Conservation (phyloP, 2,888 invertebrate genomes). For the Megastigmus dorsalis region DNA sequence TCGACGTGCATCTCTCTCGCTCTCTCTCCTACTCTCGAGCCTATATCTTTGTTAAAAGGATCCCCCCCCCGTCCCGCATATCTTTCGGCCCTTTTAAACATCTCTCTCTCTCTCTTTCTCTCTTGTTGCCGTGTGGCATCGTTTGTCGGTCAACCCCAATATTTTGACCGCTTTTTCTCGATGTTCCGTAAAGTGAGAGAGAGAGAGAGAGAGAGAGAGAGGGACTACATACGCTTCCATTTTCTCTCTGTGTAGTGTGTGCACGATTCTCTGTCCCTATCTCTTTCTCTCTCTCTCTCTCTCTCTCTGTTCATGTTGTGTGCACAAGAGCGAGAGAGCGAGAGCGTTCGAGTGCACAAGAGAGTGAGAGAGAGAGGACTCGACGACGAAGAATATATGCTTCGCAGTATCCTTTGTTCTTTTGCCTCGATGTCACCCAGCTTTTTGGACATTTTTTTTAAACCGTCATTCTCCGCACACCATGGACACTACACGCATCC, state of each 20-base stretch:
- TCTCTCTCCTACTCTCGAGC: background rate
- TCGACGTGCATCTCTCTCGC: constrained; percentile 2
- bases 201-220: background rate
- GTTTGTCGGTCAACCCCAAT: constrained; percentile 6
- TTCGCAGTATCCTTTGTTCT: constrained; percentile 32
- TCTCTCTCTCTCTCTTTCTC: constrained; percentile 4
- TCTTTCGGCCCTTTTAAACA: too few species aligned
- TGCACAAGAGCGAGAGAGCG: constrained; percentile 2
- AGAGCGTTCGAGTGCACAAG: constrained; percentile 5
- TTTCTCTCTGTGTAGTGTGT: too few species aligned
- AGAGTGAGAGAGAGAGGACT: background rate
- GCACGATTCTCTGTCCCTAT: too few species aligned
- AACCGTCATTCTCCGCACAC: too few species aligned
- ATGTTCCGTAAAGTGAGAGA: background rate
- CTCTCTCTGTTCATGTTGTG: too few species aligned
- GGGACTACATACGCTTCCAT: too few species aligned
- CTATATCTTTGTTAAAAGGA: too few species aligned
- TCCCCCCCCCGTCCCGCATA: background rate
- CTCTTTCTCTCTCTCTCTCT: too few species aligned
- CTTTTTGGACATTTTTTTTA: too few species aligned
- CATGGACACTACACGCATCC: too few species aligned
- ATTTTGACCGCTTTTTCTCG: constrained; percentile 26
- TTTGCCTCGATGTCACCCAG: background rate
- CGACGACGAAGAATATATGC: constrained; percentile 11
- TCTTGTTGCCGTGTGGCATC: background rate